Conservation (phyloP, 2,797 vertebrate species). For the Platyrinchus mystaceus region DNA sequence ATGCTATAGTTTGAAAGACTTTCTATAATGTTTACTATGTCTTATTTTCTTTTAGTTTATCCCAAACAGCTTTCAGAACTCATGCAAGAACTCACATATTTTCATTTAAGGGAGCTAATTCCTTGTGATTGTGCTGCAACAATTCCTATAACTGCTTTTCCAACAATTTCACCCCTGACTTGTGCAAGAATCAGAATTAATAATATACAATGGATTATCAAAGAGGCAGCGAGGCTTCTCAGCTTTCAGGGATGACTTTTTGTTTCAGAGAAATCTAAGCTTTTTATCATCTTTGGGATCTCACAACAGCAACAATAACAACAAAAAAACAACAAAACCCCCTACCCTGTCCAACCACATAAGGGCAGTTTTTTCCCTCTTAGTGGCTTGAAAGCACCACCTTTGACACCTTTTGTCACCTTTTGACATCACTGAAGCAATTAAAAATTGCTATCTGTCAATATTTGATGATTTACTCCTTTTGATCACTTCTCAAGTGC, state of each 20-base stretch:
- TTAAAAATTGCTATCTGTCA: slow-evolving; percentile 18
- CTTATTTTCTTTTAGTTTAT: background rate
- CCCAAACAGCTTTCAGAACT: background rate
- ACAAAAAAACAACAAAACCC: background rate
- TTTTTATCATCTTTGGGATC: background rate
- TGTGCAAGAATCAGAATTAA: background rate
- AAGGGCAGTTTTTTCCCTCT: background rate
- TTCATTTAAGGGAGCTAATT: background rate
- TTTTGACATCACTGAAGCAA: slow-evolving; percentile 22
- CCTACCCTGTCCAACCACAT: background rate
- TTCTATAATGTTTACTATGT: background rate
- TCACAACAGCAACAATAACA: background rate
- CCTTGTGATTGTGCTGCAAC: background rate
- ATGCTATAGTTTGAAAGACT: background rate
- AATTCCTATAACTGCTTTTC: background rate
- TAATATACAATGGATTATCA: background rate
- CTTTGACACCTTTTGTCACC: background rate
- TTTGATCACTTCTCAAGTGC: slow-evolving; percentile 10
- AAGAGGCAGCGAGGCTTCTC: background rate
- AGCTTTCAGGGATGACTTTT: background rate
- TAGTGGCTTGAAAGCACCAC: background rate
- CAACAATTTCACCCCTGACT: background rate
- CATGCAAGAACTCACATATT: background rate
- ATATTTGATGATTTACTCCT: slow-evolving; percentile 16
- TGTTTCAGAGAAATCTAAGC: background rate